phyloP scores from a whole-genome alignment of 1,140 invertebrate species.

The Hylyphantes graminicola region DNA sequence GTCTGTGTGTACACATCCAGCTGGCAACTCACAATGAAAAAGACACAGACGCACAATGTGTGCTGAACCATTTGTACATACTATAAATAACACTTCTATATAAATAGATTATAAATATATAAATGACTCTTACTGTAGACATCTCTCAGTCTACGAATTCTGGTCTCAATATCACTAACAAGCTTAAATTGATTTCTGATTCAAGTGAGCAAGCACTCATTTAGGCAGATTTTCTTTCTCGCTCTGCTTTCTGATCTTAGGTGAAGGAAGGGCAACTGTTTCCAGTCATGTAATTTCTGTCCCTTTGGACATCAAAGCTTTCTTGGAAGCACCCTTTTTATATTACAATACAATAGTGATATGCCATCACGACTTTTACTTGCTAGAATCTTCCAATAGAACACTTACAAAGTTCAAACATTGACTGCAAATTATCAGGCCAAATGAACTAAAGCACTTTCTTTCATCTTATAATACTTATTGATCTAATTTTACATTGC shows the following conservation, averaged over 20 bases:
- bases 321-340: slow-evolving; percentile 31
- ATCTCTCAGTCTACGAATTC: slow-evolving; percentile 22
- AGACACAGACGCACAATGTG: slow-evolving; percentile 55
- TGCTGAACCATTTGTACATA: slow-evolving; percentile 54
- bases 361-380: no score
- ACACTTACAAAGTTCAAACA: no score
- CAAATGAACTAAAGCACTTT: no score
- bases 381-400: no score
- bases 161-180: slow-evolving; percentile 53
- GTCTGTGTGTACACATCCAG: slow-evolving; percentile 38
- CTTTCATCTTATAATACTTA: no score
- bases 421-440: no score
- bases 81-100: slow-evolving; percentile 59
- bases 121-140: slow-evolving; percentile 50
- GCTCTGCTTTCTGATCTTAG: slow-evolving; percentile 18
- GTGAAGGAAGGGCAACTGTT: not conserved
- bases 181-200: slow-evolving; percentile 14
- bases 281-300: slow-evolving; percentile 20
- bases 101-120: slow-evolving; percentile 58
- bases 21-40: slow-evolving; percentile 20
- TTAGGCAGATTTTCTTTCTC: slow-evolving; percentile 32
- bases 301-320: slow-evolving; percentile 11
- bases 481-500: no score
- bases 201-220: slow-evolving; percentile 18
- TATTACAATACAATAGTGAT: no score